Conservation (phyloP, 2,797 vertebrate genomes). For the Pterois miles region DNA sequence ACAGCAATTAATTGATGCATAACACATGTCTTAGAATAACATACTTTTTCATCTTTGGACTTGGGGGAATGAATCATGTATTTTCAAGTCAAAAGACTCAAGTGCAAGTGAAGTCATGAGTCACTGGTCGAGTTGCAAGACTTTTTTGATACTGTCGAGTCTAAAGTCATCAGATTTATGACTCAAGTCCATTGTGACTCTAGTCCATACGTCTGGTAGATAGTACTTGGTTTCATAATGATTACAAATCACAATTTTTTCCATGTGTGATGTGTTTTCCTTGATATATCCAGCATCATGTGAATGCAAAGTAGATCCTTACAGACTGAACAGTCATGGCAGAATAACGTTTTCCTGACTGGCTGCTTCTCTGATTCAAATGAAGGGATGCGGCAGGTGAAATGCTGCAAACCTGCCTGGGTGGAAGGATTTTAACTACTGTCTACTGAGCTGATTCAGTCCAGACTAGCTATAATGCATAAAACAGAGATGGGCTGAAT, state of each 20-base stretch:
- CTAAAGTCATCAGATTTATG: too few species aligned
- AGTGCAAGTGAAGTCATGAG: too few species aligned
- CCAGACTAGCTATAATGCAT: neutral
- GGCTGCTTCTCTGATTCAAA: slow-evolving; percentile 15
- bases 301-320: slow-evolving; percentile 4
- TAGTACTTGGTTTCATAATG: neutral
- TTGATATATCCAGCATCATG: neutral
- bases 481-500: neutral
- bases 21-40: too few species aligned
- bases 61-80: too few species aligned
- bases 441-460: neutral
- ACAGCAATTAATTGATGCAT: too few species aligned
- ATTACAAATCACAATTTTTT: neutral
- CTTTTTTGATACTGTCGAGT: too few species aligned
- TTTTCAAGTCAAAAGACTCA: too few species aligned
- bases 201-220: too few species aligned
- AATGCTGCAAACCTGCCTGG: slow-evolving; percentile 11
- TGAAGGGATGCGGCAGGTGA: neutral
- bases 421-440: slow-evolving; percentile 11
- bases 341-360: neutral
- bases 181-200: too few species aligned
- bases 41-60: too few species aligned
- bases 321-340: neutral
- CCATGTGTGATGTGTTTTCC: neutral
- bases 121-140: too few species aligned